Base-by-base conservation (phyloP, 2,888 invertebrate genomes). In the Sipunculus nudus region DNA sequence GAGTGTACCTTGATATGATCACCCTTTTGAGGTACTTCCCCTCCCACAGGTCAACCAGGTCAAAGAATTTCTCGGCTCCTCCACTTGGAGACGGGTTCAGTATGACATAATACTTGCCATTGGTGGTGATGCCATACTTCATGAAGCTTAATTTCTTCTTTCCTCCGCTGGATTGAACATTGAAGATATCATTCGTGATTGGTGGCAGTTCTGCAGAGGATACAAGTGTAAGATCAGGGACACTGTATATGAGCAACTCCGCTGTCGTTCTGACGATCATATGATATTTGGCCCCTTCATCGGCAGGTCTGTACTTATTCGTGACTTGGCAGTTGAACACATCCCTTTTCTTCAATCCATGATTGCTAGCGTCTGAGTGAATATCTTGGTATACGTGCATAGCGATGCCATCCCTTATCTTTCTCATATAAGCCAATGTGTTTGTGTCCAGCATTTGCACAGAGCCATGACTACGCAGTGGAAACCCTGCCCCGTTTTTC, bases 61-160 rank as follows among this genome's bases (percentile, higher is more conserved):
- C 67, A n/a, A 59, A 25, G 39, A 57, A 59, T 40, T 65, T 65
- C 5, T 38, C 32, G 2, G 28, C 35, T 10, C 19, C 6, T 38
- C 49, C 28, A 26, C 35, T 35, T 4, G 23, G 28, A 19, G 47
- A 19, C 16, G 62, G 59, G 47, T 65, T 65, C 25, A 57, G 40
- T 16, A 67, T 57, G 25, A 65, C 19, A 45, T 59, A 55, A 38
- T 65, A 65, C 39, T 47, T 52, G 16, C 47, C 28, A 48, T 67
- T 65, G 1, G 19, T 2, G 0, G 67, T 62, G 8, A 60, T 28
- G 23, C 49, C 67, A 26, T 62, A 16, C 31, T 59, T 58, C 28
- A 54, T 56, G 40, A 19, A 38, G 10, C 49, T 13, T 5, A 67
- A 35, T 28, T 52, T 53, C 32, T 41, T 54, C 45, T 59, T 65